phyloP scores from a whole-genome alignment of 2,888 invertebrate species.

The Megalurothrips usitatus region DNA sequence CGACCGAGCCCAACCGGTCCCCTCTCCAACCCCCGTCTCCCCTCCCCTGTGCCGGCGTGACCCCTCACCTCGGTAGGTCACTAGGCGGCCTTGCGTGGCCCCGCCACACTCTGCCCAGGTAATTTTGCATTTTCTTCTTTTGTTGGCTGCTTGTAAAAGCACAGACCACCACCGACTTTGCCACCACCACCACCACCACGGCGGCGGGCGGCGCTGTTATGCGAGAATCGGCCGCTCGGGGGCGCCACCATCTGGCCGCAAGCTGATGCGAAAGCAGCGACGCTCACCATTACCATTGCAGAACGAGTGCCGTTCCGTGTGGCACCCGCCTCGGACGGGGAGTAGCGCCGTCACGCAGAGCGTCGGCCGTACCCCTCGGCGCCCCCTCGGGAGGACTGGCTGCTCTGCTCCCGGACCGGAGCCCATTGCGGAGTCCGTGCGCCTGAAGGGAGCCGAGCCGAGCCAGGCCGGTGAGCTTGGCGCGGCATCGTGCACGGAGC shows the following conservation, averaged over 20 bases:
- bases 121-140: slow-evolving; percentile 11
- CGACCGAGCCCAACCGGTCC: background rate
- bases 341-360: background rate
- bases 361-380: no score
- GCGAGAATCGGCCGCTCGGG: background rate
- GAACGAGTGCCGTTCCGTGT: no score
- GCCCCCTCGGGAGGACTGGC: no score
- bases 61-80: slow-evolving; percentile 21
- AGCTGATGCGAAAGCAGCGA: no score
- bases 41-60: background rate
- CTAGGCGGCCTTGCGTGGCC: background rate
- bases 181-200: background rate
- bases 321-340: background rate
- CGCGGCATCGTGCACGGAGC: background rate
- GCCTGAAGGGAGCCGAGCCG: no score
- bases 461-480: background rate
- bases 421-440: no score
- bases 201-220: background rate
- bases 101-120: background rate
- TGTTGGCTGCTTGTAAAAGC: background rate
- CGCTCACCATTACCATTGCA: no score
- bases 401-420: no score
- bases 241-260: background rate
- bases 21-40: background rate
- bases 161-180: background rate